Base-by-base conservation (phyloP, 2,113 vertebrate genomes). In the Oophaga pumilio region DNA sequence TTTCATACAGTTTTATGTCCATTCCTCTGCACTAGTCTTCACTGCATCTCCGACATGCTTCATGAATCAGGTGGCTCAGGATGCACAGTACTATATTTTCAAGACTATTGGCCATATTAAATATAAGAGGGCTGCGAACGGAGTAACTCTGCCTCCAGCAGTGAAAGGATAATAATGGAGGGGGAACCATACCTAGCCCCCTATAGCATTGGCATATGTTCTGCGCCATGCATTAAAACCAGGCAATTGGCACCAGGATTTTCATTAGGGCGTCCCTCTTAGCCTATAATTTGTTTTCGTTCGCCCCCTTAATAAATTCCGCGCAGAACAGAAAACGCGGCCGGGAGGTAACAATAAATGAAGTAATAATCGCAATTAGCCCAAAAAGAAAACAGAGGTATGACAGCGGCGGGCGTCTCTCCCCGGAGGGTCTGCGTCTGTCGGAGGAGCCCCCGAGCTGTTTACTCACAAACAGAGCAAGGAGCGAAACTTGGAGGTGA, bases 381-480 rank as follows among this genome's bases (percentile, higher is more conserved):
- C 73, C 18, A 52, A 59, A 71, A 79, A 78, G 20, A 69, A 28
- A 81, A 81, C 2, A 78, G 3, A 78, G 20, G 24, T 33, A 73
- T 57, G 60, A 87, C 66, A 62, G 76, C 57, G 26, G 78, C 33
- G 49, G 53, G 59, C 60, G 10, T 4, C 57, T 82, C 86, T 59
- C 50, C 33, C 15, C 59, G 84, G 71, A 52, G 33, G 73, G 73
- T 17, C 6, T 13, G 56, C 56, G 28, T 26, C 81, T 62, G 5
- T 50, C 53, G 9, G 26, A 87, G 82, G 57, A 82, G 69, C 86
- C 86, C 86, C 14, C 85, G 43, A 62, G 86, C 86, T 87, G 86
- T 87, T 87, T 87, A 87, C 86, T 81, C 57, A 62, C 79, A 85
- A 85, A 85, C 60, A 76, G 76, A 87, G 74, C 33, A 49, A 12